Evolutionary conservation across 2,888 invertebrate genomes (phyloP), one percentile per base, ranked within the genome.

Genomic region (Priocnemis perturbator): DNA sequence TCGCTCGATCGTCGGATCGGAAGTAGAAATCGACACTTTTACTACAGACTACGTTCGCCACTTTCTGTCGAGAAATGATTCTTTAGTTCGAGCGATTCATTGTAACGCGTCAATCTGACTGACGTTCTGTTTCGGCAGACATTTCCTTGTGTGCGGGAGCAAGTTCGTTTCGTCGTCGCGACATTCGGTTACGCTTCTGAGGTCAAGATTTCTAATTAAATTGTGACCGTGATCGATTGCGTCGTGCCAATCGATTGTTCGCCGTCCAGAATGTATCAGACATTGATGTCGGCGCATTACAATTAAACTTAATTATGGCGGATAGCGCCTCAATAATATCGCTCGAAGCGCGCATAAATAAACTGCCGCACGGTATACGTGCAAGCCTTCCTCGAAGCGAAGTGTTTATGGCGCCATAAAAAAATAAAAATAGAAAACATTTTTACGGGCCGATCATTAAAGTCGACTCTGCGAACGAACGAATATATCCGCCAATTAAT

Each of bases 361-460:
- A 71, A 62, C 44, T 72, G 76, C 69, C 77, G 56, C 64, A 21
- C 48, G 53, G 52, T 11, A n/a, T 30, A 19, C 47, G 55, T 56
- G 60, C 55, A 37, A 50, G 69, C 62, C 68, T 79, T 79, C 71
- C 63, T 72, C 79, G 67, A 52, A 21, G 67, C 60, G 69, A 76
- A 76, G 77, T 67, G 77, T 85, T 85, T 85, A 85, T 81, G 74
- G 76, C 60, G 65, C 69, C 77, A 72, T 85, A 85, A 85, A 84
- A 81, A 83, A 86, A 85, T 83, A 85, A 83, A 87, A 86, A 85
- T 83, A 81, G 76, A 74, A 85, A 86, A 87, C 85, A 85, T 78
- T 82, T 87, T 86, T 87, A 88, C 82, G 80, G 83, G 83, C 78
- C 78, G 83, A 87, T 87, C 87, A 86, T 88, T 88, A 88, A 88